A percentile compares a stretch with the other conserved stretches of the same genome.
Evolutionary conservation across 1,140 invertebrate genomes (phyloP).

Genomic region (Pseudomyrmex flavicornis): DNA sequence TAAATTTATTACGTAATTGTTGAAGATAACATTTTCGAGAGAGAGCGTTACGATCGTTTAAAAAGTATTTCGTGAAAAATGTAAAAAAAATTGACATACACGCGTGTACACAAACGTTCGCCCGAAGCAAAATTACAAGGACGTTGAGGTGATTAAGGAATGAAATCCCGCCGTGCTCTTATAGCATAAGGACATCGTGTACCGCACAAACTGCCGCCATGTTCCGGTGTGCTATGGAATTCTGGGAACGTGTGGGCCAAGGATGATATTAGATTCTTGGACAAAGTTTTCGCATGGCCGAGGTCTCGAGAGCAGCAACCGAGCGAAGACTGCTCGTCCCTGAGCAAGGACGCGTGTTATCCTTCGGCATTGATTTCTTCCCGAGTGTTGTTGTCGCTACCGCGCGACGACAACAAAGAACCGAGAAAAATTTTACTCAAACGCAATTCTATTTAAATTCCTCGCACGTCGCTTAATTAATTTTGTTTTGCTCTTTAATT

Average conservation of each 20-base stretch:
- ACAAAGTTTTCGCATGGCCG: conserved; percentile 83
- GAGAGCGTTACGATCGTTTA: background rate
- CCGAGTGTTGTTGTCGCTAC: conserved; percentile 51
- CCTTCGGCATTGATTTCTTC: conserved; percentile 74
- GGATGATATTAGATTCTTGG: conserved; percentile 85
- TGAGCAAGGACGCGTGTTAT: conserved; percentile 70
- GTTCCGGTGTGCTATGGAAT: conserved; percentile 74
- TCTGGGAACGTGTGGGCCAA: conserved; percentile 82
- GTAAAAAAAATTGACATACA: background rate
- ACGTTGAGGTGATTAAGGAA: conserved; percentile 56
- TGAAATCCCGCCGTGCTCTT: conserved; percentile 36
- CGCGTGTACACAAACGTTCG: conserved; percentile 36
- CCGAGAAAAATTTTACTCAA: conserved; percentile 33
- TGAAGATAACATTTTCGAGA: background rate
- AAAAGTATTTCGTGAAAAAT: background rate
- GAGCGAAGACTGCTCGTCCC: conserved; percentile 61
- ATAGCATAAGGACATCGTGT: conserved; percentile 37
- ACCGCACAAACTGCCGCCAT: conserved; percentile 69
- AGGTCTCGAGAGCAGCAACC: conserved; percentile 73
- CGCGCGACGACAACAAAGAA: conserved; percentile 50
- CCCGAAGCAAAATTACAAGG: conserved; percentile 29
- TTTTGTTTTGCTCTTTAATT: background rate
- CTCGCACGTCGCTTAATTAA: background rate
- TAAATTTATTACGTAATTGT: background rate
- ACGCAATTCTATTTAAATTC: background rate